Conservation (phyloP, 2,888 invertebrate genomes). For the Heliconius ethilla region DNA sequence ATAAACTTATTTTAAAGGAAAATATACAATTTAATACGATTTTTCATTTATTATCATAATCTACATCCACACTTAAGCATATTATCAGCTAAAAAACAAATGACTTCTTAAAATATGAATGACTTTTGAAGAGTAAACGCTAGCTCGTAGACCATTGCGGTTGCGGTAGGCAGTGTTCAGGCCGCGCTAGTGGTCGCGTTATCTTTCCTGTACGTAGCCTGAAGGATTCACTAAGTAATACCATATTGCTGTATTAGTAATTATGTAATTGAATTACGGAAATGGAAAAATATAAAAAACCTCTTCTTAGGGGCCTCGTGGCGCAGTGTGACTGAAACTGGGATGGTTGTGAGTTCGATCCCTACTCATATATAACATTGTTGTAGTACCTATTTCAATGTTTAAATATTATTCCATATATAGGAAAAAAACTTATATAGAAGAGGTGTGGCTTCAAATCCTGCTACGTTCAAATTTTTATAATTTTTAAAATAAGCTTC, state of each 20-base stretch:
- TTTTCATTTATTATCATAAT: neutral
- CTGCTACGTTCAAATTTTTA: too few species aligned
- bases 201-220: slow-evolving; percentile 13
- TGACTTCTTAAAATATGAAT: slow-evolving; percentile 6
- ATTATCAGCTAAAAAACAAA: neutral
- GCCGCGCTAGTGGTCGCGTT: slow-evolving; percentile 24
- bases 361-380: too few species aligned
- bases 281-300: neutral
- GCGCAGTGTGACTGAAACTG: too few species aligned
- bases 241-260: slow-evolving; percentile 14
- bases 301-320: neutral
- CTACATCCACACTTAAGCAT: slow-evolving; percentile 31
- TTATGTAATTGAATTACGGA: slow-evolving; percentile 11
- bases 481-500: too few species aligned
- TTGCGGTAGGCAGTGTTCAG: slow-evolving; percentile 18
- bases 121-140: slow-evolving; percentile 10
- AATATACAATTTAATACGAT: neutral
- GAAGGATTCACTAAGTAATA: slow-evolving; percentile 16
- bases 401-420: too few species aligned
- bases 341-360: too few species aligned
- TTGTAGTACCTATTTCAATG: too few species aligned
- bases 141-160: slow-evolving; percentile 20
- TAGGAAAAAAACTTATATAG: too few species aligned
- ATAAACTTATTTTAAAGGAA: neutral
- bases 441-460: too few species aligned